phyloP scores from a whole-genome alignment of 2,888 invertebrate species.

The Drosophila helvetica region DNA sequence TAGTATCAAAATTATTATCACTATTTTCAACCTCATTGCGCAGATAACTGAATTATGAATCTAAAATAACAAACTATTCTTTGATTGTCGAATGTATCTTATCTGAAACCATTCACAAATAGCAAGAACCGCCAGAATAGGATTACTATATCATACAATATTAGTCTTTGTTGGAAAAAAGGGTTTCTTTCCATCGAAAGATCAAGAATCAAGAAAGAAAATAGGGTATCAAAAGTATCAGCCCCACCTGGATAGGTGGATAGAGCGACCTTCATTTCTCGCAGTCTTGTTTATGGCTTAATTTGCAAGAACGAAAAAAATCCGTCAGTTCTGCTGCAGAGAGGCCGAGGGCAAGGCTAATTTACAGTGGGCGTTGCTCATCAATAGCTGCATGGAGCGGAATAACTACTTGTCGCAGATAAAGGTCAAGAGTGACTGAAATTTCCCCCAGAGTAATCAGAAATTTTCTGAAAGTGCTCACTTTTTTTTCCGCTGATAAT shows the following conservation, averaged over 20 bases:
- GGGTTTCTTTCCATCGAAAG: no score
- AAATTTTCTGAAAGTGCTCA: background rate
- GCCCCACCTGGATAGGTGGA: background rate
- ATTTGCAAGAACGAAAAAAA: conserved; percentile 57
- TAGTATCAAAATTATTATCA: no score
- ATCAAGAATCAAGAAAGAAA: no score
- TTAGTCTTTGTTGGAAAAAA: no score
- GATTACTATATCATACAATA: no score
- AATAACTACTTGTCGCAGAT: background rate
- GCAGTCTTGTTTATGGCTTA: conserved; percentile 62
- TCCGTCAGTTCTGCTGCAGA: conserved; percentile 9
- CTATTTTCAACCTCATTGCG: no score
- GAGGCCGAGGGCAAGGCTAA: conserved; percentile 39
- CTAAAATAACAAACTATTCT: no score
- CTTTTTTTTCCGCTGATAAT: conserved; percentile 4
- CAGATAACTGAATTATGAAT: no score
- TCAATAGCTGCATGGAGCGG: background rate
- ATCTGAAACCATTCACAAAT: no score
- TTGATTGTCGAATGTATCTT: no score
- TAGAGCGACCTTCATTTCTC: background rate
- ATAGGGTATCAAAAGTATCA: background rate
- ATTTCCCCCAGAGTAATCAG: background rate
- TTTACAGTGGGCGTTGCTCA: conserved; percentile 4
- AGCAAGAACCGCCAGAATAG: no score
- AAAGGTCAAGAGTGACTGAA: background rate